Evolutionary conservation across 2,888 invertebrate genomes (phyloP).

Genomic region (Drosophila putrida): DNA sequence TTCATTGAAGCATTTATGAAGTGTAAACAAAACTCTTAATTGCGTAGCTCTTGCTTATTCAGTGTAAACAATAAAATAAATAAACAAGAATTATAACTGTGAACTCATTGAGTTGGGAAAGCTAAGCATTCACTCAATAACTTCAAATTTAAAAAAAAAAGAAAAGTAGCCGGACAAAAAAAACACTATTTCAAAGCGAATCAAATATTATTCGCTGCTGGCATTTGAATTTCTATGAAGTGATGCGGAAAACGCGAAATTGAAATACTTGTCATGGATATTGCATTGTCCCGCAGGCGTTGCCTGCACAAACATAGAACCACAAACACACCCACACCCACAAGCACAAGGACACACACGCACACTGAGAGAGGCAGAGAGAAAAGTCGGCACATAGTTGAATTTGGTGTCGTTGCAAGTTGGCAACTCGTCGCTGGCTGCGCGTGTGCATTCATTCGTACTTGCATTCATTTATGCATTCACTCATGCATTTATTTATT

Average conservation of each 20-base stretch:
- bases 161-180: neutral
- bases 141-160: neutral
- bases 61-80: constrained; percentile 47
- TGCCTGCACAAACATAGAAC: constrained; percentile 13
- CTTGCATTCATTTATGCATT: constrained; percentile 56
- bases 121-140: constrained; percentile 16
- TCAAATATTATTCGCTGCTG: constrained; percentile 41
- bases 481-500: constrained; percentile 61
- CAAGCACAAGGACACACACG: constrained; percentile 23
- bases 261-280: constrained; percentile 55
- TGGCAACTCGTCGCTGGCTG: constrained; percentile 12
- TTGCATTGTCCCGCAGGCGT: constrained; percentile 36
- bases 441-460: constrained; percentile 40
- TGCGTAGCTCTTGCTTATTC: constrained; percentile 37
- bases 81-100: constrained; percentile 25
- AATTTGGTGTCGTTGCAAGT: constrained; percentile 34
- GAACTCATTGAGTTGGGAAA: constrained; percentile 15
- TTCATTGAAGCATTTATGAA: constrained; percentile 19
- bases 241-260: constrained; percentile 63
- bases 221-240: constrained; percentile 56
- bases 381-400: constrained; percentile 32
- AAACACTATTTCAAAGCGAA: constrained; percentile 17
- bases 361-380: neutral
- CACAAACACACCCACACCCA: constrained; percentile 23
- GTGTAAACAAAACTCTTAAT: constrained; percentile 43